Conservation (phyloP, 2,888 invertebrate genomes). For the Meandrusa payeni region DNA sequence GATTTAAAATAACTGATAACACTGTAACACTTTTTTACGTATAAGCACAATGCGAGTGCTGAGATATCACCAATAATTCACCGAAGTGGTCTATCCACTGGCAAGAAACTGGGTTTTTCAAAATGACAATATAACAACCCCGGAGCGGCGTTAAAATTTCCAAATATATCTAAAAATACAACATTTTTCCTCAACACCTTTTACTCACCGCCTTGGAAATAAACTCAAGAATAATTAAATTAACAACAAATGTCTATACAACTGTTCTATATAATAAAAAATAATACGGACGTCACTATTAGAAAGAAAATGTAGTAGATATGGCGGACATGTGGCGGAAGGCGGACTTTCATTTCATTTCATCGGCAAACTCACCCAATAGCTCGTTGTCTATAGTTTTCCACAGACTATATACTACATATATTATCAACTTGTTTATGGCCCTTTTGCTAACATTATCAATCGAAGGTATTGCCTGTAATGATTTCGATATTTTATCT, state of each 20-base stretch:
- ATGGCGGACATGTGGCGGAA: conserved; percentile 76
- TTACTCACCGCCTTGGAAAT: conserved; percentile 64
- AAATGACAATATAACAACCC: conserved; percentile 68
- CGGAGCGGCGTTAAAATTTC: conserved; percentile 63
- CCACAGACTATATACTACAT: conserved; percentile 29
- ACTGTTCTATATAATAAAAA: conserved; percentile 67
- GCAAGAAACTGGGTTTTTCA: conserved; percentile 57
- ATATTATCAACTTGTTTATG: too few relatives aligned
- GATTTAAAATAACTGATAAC: conserved; percentile 23
- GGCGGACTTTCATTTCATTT: conserved; percentile 66
- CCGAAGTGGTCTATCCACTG: conserved; percentile 16
- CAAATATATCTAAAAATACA: conserved; percentile 47
- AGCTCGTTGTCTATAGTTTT: conserved; percentile 39
- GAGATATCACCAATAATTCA: conserved; percentile 30
- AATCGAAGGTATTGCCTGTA: too few relatives aligned
- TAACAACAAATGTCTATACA: conserved; percentile 69
- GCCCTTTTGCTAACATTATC: too few relatives aligned
- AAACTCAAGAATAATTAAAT: conserved; percentile 72
- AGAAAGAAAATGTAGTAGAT: conserved; percentile 70
- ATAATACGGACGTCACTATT: conserved; percentile 73
- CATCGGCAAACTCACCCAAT: conserved; percentile 41
- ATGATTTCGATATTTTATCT: too few relatives aligned
- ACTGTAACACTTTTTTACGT: conserved; percentile 35
- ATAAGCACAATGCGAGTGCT: conserved; percentile 40
- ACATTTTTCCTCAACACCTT: conserved; percentile 34